A percentile compares a stretch with the other conserved stretches of the same genome.
phyloP scores from a whole-genome alignment of 2,797 vertebrate genomes.

The Ptychobarbus kaznakovi region DNA sequence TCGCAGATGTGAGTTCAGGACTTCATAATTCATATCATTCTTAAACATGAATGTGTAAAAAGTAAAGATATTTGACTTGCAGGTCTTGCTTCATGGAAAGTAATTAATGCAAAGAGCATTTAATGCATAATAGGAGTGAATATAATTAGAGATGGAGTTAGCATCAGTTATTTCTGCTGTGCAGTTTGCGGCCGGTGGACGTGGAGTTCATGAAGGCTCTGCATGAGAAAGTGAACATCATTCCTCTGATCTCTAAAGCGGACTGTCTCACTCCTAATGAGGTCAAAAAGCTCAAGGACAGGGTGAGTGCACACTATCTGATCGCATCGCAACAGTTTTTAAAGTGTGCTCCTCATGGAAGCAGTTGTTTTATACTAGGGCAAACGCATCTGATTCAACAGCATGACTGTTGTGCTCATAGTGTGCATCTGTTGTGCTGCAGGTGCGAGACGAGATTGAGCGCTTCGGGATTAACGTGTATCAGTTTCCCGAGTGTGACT shows the following conservation, averaged over 20 bases:
- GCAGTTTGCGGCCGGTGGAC: constrained; percentile 92
- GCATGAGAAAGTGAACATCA: constrained; percentile 97
- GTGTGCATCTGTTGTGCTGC: constrained; percentile 14
- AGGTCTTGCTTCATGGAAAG: background rate
- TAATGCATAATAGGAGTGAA: background rate
- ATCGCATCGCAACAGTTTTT: background rate
- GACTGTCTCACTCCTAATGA: constrained; percentile 96
- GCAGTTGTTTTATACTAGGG: background rate
- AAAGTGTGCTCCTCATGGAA: background rate
- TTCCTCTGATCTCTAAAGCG: constrained; percentile 95
- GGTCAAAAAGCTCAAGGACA: constrained; percentile 96
- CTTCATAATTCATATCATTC: background rate
- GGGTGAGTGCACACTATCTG: constrained; percentile 79
- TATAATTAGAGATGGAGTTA: background rate
- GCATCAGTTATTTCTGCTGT: background rate
- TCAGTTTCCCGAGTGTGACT: constrained; percentile 98
- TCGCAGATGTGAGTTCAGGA: background rate
- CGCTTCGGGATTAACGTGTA: constrained; percentile 98
- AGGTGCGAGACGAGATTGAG: constrained; percentile 98
- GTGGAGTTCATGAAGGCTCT: constrained; percentile 98
- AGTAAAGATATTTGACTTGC: background rate
- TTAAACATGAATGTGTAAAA: background rate
- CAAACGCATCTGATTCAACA: background rate
- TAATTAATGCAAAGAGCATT: background rate
- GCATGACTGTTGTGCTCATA: background rate